Conservation (phyloP, 2,888 invertebrate species). For the Podabrus alpinus region DNA sequence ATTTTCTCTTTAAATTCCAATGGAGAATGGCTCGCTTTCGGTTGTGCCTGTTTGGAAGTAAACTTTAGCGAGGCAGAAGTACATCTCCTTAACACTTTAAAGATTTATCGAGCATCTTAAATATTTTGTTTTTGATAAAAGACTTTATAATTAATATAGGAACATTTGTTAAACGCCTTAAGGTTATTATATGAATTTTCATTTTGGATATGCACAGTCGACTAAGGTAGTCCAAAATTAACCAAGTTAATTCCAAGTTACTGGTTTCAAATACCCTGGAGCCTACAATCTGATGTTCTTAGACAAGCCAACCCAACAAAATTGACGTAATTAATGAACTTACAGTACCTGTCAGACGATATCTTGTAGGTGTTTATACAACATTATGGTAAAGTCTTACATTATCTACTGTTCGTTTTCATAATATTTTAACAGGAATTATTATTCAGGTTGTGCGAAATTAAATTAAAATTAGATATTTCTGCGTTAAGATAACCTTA, state of each 20-base stretch:
- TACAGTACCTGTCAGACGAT: constrained; percentile 32
- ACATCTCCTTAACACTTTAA: neutral
- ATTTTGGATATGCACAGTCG: neutral
- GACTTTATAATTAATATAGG: neutral
- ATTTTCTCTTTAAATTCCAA: too few relatives aligned
- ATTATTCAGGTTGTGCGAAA: neutral
- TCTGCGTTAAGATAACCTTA: neutral
- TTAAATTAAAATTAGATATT: neutral
- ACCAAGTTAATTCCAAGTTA: constrained; percentile 36
- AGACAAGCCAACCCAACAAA: constrained; percentile 30
- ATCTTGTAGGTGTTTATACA: constrained; percentile 13
- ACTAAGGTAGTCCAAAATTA: constrained; percentile 30
- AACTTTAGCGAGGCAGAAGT: neutral
- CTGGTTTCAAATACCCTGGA: constrained; percentile 32
- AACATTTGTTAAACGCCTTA: neutral
- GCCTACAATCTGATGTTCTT: constrained; percentile 31
- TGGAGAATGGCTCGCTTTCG: too few relatives aligned
- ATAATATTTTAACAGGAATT: neutral
- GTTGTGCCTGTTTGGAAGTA: neutral
- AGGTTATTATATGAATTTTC: neutral
- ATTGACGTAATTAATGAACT: constrained; percentile 33
- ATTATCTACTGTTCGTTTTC: neutral
- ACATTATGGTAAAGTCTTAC: neutral
- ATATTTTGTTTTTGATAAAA: neutral
- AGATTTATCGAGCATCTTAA: neutral